phyloP scores from a whole-genome alignment of 2,888 invertebrate genomes.

The Pollenia labialis region DNA sequence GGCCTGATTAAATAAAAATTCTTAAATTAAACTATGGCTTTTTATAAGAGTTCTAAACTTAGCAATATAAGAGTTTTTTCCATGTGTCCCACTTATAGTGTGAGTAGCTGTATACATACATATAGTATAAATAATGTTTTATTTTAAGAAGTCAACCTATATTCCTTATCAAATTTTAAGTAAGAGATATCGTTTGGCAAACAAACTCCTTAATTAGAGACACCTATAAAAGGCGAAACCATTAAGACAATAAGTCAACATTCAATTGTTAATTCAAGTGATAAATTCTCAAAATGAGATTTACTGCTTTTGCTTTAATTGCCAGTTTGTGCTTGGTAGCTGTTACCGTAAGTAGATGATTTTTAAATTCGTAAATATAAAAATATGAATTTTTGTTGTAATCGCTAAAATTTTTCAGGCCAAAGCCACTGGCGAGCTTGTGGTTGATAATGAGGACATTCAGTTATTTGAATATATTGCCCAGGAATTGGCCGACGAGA shows the following conservation, averaged over 20 bases:
- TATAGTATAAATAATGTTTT: too few species aligned
- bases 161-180: too few species aligned
- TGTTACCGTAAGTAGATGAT: slow-evolving; percentile 49
- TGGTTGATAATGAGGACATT: slow-evolving; percentile 15
- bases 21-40: too few species aligned
- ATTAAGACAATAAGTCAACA: not conserved
- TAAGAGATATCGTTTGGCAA: not conserved
- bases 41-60: too few species aligned
- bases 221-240: not conserved
- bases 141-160: too few species aligned
- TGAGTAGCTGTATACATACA: too few species aligned
- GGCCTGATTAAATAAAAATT: too few species aligned
- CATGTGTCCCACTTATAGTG: too few species aligned
- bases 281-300: slow-evolving; percentile 52
- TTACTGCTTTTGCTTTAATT: slow-evolving; percentile 56
- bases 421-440: slow-evolving; percentile 5
- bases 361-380: too few species aligned
- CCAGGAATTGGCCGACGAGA: slow-evolving; percentile 26
- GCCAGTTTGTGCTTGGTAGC: slow-evolving; percentile 65
- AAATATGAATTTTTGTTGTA: not conserved
- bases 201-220: not conserved
- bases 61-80: too few species aligned
- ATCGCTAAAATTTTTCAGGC: not conserved
- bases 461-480: slow-evolving; percentile 28
- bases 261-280: not conserved